These are phyloP conservation scores for Vulpes vulpes DNA, from an alignment of 2,113 vertebrate genomes.

Conservation along the genomic window DNA sequence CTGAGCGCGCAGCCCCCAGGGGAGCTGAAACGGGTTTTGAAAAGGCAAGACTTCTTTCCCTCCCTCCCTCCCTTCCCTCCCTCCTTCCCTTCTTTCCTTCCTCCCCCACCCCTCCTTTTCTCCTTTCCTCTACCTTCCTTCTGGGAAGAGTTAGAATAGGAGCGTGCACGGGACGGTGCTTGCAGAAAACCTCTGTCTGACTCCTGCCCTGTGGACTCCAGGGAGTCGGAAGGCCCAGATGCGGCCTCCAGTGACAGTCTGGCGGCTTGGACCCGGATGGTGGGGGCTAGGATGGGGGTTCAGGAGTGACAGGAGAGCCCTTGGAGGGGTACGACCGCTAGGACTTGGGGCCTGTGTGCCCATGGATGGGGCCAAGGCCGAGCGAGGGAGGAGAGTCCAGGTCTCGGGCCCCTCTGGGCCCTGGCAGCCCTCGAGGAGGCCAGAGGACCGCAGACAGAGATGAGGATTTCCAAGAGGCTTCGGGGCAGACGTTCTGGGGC, in stretches of 20 bases:
- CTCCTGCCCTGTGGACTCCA: background rate
- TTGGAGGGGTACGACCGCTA: rapidly evolving
- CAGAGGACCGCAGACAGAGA: rapidly evolving
- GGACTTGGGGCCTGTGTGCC: rapidly evolving
- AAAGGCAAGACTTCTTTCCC: background rate
- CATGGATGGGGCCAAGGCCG: rapidly evolving
- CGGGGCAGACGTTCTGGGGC: background rate
- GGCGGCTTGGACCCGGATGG: background rate
- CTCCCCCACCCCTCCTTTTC: background rate
- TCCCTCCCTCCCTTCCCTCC: background rate
- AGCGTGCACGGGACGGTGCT: rapidly evolving
- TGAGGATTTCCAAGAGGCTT: rapidly evolving
- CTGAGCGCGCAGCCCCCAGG: background rate
- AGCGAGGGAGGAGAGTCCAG: rapidly evolving
- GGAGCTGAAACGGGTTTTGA: background rate
- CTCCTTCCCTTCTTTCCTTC: background rate
- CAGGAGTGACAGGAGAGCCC: rapidly evolving
- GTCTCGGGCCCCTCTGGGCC: rapidly evolving
- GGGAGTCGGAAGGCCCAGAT: no score
- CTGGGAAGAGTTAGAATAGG: background rate
- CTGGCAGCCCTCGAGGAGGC: background rate
- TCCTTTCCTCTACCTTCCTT: background rate
- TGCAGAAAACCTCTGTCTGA: background rate
- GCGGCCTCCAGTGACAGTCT: background rate
- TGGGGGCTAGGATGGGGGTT: background rate